These are phyloP conservation scores for Muntiacus reevesi DNA, from an alignment of 2,113 vertebrate species.

Conservation along the genomic window DNA sequence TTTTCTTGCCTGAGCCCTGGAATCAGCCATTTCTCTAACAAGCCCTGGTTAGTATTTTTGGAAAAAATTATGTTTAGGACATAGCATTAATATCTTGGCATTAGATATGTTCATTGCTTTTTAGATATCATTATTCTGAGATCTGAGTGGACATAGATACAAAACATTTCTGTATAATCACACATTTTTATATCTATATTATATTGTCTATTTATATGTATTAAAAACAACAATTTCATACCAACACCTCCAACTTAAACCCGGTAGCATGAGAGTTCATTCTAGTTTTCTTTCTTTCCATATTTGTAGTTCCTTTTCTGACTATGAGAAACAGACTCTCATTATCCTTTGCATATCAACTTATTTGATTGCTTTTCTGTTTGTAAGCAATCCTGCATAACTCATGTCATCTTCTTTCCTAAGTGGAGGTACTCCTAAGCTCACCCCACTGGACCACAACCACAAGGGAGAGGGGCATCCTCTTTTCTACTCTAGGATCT, in stretches of 20 bases:
- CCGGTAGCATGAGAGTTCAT: background rate
- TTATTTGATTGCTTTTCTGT: background rate
- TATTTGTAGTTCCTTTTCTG: background rate
- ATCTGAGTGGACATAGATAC: background rate
- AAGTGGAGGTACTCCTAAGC: no score
- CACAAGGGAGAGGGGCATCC: background rate
- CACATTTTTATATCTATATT: background rate
- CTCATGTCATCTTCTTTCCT: background rate
- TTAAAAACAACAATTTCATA: background rate
- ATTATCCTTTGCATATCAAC: background rate
- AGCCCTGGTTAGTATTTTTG: background rate
- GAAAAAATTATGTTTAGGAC: background rate
- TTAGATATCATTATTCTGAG: background rate
- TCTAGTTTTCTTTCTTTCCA: background rate
- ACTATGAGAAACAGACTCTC: background rate
- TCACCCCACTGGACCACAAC: background rate
- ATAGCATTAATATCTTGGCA: background rate
- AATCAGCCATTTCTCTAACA: background rate
- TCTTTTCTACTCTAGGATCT: background rate
- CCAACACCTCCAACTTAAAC: background rate
- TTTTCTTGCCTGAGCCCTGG: background rate
- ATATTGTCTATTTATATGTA: background rate
- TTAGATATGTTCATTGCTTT: background rate
- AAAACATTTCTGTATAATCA: background rate
- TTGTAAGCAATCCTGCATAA: background rate